Conservation (phyloP, 2,888 invertebrate genomes). For the Caenorhabditis afra region DNA sequence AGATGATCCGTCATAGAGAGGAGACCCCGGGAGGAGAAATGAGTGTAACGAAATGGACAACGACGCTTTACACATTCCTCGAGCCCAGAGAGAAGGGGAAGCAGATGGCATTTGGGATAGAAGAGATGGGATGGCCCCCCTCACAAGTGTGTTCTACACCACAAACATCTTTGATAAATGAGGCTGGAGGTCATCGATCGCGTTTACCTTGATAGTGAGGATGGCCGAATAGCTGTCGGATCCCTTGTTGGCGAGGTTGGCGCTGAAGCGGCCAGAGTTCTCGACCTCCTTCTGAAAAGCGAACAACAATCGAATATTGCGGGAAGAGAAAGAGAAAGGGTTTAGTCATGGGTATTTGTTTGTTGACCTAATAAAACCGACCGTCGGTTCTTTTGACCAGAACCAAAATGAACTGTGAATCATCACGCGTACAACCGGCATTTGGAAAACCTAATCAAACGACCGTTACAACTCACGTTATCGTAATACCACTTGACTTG, state of each 20-base stretch:
- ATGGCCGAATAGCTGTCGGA: slow-evolving; percentile 80
- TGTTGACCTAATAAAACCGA: neutral
- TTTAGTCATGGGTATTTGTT: neutral
- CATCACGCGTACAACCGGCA: neutral
- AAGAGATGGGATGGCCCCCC: slow-evolving; percentile 9
- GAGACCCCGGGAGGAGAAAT: no score
- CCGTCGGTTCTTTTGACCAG: no score
- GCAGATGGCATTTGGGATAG: slow-evolving; percentile 31
- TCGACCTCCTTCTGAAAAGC: slow-evolving; percentile 77
- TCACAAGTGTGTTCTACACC: slow-evolving; percentile 3
- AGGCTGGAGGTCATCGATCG: no score
- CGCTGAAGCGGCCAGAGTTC: slow-evolving; percentile 75
- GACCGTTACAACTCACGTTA: slow-evolving; percentile 66
- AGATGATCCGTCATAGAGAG: slow-evolving; percentile 42
- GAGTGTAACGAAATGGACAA: slow-evolving; percentile 46
- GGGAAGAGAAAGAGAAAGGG: no score
- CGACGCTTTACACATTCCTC: slow-evolving; percentile 56
- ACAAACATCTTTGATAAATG: slow-evolving; percentile 17
- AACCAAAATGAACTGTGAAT: neutral
- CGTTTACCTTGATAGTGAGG: slow-evolving; percentile 79
- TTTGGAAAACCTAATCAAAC: neutral
- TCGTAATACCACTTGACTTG: slow-evolving; percentile 81
- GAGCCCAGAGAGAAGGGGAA: slow-evolving; percentile 18
- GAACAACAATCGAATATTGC: neutral
- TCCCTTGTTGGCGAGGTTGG: slow-evolving; percentile 78